Evolutionary conservation across 2,797 vertebrate genomes (phyloP).

Genomic region (Amazonetta brasiliensis): DNA sequence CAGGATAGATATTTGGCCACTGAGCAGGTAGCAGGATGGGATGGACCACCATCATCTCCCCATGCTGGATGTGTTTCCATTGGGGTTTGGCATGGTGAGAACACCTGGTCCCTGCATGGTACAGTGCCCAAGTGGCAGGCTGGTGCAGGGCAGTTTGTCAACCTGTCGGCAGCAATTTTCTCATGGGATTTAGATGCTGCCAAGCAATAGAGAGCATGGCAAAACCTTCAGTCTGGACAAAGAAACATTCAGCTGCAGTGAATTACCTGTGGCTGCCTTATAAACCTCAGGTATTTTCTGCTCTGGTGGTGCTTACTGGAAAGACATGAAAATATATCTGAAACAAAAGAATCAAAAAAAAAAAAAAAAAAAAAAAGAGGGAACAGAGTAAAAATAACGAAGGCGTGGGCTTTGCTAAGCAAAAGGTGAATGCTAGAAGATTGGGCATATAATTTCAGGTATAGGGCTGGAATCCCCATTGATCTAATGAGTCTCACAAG

Average conservation of each 20-base stretch:
- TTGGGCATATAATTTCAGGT: background rate
- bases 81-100: background rate
- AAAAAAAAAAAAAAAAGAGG: background rate
- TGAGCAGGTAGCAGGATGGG: accelerated
- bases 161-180: background rate
- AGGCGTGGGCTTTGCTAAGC: background rate
- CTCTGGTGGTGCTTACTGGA: background rate
- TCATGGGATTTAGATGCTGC: background rate
- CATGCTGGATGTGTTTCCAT: background rate
- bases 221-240: constrained; percentile 1
- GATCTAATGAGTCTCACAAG: background rate
- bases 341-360: background rate
- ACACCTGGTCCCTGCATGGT: accelerated
- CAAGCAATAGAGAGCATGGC: background rate
- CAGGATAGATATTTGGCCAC: background rate
- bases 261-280: constrained; percentile 15
- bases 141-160: background rate
- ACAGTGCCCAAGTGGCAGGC: background rate
- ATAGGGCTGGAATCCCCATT: background rate
- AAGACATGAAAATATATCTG: background rate
- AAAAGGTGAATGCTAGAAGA: background rate
- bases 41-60: background rate
- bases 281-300: constrained; percentile 7
- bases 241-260: background rate
- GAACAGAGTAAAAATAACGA: background rate